These are phyloP conservation scores for Euleptes europaea DNA, from an alignment of 2,113 vertebrate genomes.

Conservation along the genomic window DNA sequence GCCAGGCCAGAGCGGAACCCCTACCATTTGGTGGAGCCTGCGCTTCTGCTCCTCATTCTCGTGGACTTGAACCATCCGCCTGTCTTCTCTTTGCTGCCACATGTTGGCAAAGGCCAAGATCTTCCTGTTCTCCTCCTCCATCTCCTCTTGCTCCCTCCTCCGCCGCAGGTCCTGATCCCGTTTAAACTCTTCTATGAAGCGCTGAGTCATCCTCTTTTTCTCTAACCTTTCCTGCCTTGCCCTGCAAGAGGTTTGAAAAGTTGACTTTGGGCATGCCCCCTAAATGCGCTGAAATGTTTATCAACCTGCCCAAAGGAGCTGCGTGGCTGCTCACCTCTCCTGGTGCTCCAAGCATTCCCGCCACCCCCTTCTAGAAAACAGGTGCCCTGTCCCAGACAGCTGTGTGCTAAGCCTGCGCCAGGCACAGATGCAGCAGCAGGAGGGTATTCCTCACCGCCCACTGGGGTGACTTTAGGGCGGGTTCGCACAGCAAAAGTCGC, in stretches of 20 bases:
- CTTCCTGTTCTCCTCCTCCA: constrained; percentile 89
- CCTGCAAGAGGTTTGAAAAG: constrained; percentile 67
- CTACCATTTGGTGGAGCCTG: constrained; percentile 82
- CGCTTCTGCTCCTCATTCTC: constrained; percentile 82
- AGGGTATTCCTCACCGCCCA: too few species aligned
- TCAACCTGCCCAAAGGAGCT: background rate
- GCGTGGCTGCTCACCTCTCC: background rate
- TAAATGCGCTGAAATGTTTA: background rate
- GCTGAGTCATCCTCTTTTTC: constrained; percentile 81
- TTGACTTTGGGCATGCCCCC: background rate
- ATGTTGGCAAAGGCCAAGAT: constrained; percentile 83
- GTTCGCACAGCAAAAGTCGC: too few species aligned
- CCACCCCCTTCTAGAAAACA: background rate
- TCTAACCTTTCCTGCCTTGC: constrained; percentile 85
- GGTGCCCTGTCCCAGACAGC: background rate
- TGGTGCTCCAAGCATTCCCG: background rate
- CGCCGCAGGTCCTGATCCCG: constrained; percentile 83
- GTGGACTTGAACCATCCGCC: constrained; percentile 75
- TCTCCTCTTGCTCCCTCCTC: constrained; percentile 83
- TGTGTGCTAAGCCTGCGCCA: rapidly evolving
- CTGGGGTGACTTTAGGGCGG: too few species aligned
- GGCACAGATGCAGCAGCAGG: too few species aligned
- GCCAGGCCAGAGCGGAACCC: background rate
- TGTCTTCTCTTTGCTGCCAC: constrained; percentile 78
- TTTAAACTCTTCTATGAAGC: constrained; percentile 87